These are phyloP conservation scores for Onychostoma macrolepis DNA, from an alignment of 2,113 vertebrate genomes.

Conservation along the genomic window DNA sequence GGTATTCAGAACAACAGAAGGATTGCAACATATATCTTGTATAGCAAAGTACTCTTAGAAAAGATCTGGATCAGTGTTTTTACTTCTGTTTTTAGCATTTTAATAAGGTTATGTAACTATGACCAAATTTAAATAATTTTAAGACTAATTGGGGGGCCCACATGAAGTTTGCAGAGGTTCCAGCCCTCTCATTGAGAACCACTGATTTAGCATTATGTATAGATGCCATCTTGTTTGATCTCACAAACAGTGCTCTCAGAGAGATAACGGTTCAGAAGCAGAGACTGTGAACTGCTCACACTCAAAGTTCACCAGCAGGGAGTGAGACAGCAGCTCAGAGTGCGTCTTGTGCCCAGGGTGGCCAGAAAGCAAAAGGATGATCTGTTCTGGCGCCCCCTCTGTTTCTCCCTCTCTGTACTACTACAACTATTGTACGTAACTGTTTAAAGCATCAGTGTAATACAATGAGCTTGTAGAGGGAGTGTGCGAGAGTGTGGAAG, in stretches of 20 bases:
- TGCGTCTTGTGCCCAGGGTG: not conserved
- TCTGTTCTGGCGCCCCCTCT: not conserved
- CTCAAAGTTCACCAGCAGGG: slow-evolving; percentile 12
- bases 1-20: not conserved
- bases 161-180: not conserved
- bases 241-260: not conserved
- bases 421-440: slow-evolving; percentile 21
- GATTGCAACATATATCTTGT: not conserved
- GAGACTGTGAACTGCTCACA: not conserved
- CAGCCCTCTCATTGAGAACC: not conserved
- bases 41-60: not conserved
- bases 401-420: slow-evolving; percentile 15
- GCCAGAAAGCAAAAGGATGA: slow-evolving; percentile 15
- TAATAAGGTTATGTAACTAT: not conserved
- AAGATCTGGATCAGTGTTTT: not conserved
- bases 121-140: not conserved
- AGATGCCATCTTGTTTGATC: not conserved
- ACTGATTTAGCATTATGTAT: not conserved
- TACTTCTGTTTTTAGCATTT: not conserved
- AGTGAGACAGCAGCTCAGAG: slow-evolving; percentile 8
- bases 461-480: slow-evolving; percentile 19
- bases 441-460: slow-evolving; percentile 25
- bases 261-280: not conserved
- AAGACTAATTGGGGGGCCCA: not conserved
- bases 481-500: slow-evolving; percentile 9